Evolutionary conservation across 2,113 vertebrate species (phyloP).

Genomic region (Clarias batrachus): DNA sequence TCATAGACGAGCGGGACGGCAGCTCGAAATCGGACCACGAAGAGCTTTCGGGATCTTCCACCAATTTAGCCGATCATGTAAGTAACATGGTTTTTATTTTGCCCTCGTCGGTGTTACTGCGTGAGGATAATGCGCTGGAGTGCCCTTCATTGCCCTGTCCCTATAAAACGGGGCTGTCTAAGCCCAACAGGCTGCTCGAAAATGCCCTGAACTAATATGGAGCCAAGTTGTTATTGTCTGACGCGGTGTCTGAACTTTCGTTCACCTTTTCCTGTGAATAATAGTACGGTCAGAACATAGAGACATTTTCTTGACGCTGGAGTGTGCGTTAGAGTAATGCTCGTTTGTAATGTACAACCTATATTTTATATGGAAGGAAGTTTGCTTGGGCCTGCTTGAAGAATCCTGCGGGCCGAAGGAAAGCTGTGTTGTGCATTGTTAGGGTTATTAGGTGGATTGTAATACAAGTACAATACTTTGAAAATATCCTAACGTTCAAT

Average conservation of each 20-base stretch:
- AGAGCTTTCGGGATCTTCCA: slow-evolving; percentile 98
- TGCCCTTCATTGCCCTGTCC: slow-evolving; percentile 19
- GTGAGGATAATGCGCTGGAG: background rate
- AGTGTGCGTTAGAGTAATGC: background rate
- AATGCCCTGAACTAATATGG: slow-evolving; percentile 39
- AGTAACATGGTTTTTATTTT: slow-evolving; percentile 69
- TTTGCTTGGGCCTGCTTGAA: slow-evolving; percentile 11
- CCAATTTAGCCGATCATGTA: slow-evolving; percentile 98
- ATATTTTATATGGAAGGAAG: background rate
- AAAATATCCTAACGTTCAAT: background rate
- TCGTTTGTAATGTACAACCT: background rate
- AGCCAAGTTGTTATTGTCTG: slow-evolving; percentile 46
- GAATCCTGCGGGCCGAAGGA: background rate
- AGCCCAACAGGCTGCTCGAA: slow-evolving; percentile 27
- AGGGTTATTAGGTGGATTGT: background rate
- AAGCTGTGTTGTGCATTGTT: background rate
- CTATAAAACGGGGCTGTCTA: slow-evolving; percentile 27
- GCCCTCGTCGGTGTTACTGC: slow-evolving; percentile 30
- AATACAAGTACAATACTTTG: background rate
- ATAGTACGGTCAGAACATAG: slow-evolving; percentile 10
- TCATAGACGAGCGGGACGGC: slow-evolving; percentile 98
- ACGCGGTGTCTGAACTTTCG: slow-evolving; percentile 39
- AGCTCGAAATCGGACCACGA: slow-evolving; percentile 99
- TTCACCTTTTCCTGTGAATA: slow-evolving; percentile 45
- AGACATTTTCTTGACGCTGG: slow-evolving; percentile 8